phyloP scores from a whole-genome alignment of 2,888 invertebrate genomes.

The Apotomis turbidana region DNA sequence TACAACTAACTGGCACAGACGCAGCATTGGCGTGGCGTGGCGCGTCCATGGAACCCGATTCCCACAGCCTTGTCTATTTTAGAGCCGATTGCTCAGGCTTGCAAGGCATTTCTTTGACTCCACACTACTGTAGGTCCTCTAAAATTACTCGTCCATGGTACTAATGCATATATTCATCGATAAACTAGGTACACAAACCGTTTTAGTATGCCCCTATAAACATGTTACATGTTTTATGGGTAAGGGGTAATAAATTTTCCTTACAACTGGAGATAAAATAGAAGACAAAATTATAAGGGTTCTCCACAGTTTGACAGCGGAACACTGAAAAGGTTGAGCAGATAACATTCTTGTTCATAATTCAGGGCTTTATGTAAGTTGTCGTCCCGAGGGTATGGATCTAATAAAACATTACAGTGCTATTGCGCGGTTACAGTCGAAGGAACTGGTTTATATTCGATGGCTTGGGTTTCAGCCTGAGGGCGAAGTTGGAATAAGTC shows the following conservation, averaged over 20 bases:
- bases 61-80: too few relatives aligned
- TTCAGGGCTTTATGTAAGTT: constrained; percentile 40
- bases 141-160: neutral
- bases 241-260: constrained; percentile 32
- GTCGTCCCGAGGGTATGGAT: constrained; percentile 49
- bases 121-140: too few relatives aligned
- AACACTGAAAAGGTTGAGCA: constrained; percentile 41
- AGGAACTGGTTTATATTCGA: constrained; percentile 31
- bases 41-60: too few relatives aligned
- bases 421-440: constrained; percentile 30
- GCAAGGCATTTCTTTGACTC: too few relatives aligned
- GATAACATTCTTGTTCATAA: constrained; percentile 41
- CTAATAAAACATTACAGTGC: constrained; percentile 53
- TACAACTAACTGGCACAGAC: too few relatives aligned
- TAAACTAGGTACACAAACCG: constrained; percentile 22
- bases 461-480: constrained; percentile 19
- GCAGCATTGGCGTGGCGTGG: too few relatives aligned
- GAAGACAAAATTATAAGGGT: constrained; percentile 39
- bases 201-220: constrained; percentile 27
- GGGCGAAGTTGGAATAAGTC: constrained; percentile 17
- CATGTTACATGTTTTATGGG: constrained; percentile 26
- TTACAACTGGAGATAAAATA: constrained; percentile 33
- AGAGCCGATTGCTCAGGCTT: too few relatives aligned
- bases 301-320: constrained; percentile 37
- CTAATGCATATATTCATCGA: constrained; percentile 11